phyloP scores from a whole-genome alignment of 2,113 vertebrate species.

The Aphyosemion australe region DNA sequence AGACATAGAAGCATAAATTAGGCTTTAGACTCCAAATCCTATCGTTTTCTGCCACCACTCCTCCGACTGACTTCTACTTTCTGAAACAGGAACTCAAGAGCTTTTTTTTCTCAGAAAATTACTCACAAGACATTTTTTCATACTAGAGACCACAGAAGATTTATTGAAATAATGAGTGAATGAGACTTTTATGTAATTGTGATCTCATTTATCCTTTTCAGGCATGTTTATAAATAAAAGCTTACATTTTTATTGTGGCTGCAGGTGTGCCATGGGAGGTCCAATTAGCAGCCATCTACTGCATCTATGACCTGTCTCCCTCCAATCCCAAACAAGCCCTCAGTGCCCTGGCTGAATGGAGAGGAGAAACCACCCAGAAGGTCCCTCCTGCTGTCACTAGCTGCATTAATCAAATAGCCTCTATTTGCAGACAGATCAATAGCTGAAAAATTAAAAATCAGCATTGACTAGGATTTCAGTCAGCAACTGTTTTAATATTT shows the following conservation, averaged over 20 bases:
- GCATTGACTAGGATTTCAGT: background rate
- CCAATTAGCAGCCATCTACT: slow-evolving; percentile 91
- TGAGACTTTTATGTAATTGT: too few relatives aligned
- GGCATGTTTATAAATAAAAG: background rate
- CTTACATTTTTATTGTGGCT: slow-evolving; percentile 12
- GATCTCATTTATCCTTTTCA: background rate
- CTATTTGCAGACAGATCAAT: slow-evolving; percentile 75
- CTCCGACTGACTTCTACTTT: too few relatives aligned
- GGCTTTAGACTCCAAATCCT: too few relatives aligned
- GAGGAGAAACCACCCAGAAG: slow-evolving; percentile 57
- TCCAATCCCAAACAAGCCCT: slow-evolving; percentile 85
- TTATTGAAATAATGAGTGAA: too few relatives aligned
- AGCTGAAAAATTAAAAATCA: slow-evolving; percentile 39
- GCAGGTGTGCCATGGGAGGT: slow-evolving; percentile 90
- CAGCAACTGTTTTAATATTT: background rate
- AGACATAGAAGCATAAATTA: too few relatives aligned
- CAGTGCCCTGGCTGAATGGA: slow-evolving; percentile 85
- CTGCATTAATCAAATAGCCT: slow-evolving; percentile 83
- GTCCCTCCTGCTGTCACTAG: slow-evolving; percentile 83
- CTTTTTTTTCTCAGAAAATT: too few relatives aligned
- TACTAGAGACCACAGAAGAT: too few relatives aligned
- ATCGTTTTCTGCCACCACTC: too few relatives aligned
- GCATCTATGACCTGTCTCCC: slow-evolving; percentile 88
- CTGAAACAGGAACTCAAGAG: too few relatives aligned
- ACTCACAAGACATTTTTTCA: too few relatives aligned